Percentiles rank a stretch among this genome's conserved stretches.
These are phyloP conservation scores for Seriola rivoliana DNA, from an alignment of 2,113 vertebrate species.

Conservation along the genomic window DNA sequence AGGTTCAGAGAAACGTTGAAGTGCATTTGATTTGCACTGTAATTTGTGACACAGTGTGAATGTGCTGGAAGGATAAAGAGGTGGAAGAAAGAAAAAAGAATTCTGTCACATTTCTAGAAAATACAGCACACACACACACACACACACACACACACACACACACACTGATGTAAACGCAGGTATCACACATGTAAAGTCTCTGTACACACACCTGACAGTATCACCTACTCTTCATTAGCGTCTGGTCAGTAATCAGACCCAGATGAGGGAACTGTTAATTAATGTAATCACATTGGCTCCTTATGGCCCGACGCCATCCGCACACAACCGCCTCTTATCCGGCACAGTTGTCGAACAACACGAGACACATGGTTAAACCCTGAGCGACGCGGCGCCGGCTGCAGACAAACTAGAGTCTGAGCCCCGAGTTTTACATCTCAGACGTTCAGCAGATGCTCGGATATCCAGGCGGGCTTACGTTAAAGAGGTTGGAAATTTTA, in stretches of 20 bases:
- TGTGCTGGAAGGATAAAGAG: not conserved
- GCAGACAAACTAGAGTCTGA: conserved; percentile 34
- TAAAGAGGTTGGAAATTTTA: conserved; percentile 30
- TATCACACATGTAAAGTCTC: not conserved
- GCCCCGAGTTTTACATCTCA: conserved; percentile 30
- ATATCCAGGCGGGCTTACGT: conserved; percentile 40
- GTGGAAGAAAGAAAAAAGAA: not conserved
- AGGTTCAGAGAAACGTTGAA: not conserved
- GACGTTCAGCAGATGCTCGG: conserved; percentile 42
- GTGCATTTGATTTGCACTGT: not conserved
- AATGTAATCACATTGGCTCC: conserved; percentile 75
- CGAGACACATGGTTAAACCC: conserved; percentile 39
- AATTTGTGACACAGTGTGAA: not conserved
- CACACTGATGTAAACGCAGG: conserved; percentile 4
- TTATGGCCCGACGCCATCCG: conserved; percentile 69
- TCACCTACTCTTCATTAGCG: conserved; percentile 45
- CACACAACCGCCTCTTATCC: conserved; percentile 53
- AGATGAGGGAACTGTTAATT: conserved; percentile 76
- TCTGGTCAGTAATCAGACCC: conserved; percentile 77
- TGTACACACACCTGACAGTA: conserved; percentile 52
- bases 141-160: not conserved
- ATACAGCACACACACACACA: not conserved
- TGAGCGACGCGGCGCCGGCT: conserved; percentile 12
- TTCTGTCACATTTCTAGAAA: not conserved
- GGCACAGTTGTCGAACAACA: conserved; percentile 64